Evolutionary conservation across 1,140 invertebrate species (phyloP).

Genomic region (Trinorchestia longiramus): DNA sequence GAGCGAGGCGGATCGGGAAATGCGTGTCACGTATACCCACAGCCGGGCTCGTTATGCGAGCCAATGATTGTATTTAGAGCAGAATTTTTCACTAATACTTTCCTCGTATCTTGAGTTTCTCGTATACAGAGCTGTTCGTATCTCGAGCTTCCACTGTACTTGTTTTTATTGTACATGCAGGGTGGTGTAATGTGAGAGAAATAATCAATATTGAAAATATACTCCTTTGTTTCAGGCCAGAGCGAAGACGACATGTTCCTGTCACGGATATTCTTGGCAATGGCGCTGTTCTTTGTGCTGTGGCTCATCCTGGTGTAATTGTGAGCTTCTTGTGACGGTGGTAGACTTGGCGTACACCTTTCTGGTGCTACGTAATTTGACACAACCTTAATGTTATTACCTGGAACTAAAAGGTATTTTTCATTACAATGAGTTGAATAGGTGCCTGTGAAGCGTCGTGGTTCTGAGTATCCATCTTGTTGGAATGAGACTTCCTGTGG

Average conservation of each 20-base stretch:
- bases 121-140: no score
- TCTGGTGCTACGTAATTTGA: not conserved
- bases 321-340: not conserved
- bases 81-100: no score
- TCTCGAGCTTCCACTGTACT: no score
- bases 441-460: no score
- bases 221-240: slow-evolving; percentile 83
- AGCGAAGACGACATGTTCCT: slow-evolving; percentile 92
- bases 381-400: not conserved
- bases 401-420: not conserved
- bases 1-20: no score
- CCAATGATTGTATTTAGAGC: no score
- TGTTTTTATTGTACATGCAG: not conserved
- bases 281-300: slow-evolving; percentile 89
- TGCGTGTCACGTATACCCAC: no score
- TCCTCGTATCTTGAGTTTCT: no score
- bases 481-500: no score
- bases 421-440: no score
- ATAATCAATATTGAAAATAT: not conserved
- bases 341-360: not conserved
- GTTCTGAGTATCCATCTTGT: no score
- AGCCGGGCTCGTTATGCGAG: no score
- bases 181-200: not conserved
- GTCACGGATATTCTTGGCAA: slow-evolving; percentile 92
- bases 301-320: slow-evolving; percentile 90